Base-by-base conservation (phyloP, 2,797 vertebrate genomes). In the Leptoclinus maculatus region DNA sequence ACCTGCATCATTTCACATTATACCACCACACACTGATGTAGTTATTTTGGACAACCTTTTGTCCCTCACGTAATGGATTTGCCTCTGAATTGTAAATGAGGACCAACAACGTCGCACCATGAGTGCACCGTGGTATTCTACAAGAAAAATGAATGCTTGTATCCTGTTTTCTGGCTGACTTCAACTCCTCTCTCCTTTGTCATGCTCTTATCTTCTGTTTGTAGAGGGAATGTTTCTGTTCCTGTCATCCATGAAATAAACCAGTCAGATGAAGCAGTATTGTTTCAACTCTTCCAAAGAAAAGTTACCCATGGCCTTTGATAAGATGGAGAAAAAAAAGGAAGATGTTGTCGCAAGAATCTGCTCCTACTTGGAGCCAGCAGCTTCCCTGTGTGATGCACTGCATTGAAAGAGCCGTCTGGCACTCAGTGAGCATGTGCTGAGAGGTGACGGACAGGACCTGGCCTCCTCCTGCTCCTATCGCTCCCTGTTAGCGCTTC, bases 381-480 rank as follows among this genome's bases (percentile, higher is more conserved):
- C 83, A 66, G 79, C 76, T 84, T 83, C 87, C 86, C 62, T 47
- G 39, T 78, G 78, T 79, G 76, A 84, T 82, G 25, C 63, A 34
- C 51, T 69, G 83, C 63, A 72, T 45, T 74, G 78, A 80, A 86
- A 85, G 47, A 69, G 67, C 66, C 70, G 78, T 81, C 78, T 83
- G 88, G 79, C 76, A 57, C 69, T 66, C 41, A 16, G 80, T 29
- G 82, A 85, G 79, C 79, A 71, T 86, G 84, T 79, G 87, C 71
- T 87, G 83, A 83, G 75, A 80, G 84, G 74, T 90, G 91, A 93
- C 69, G 82, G 91, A 92, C 91, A 79, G 87, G 87, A 81, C 87
- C 79, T 76, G 82, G 83, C 87, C 90, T 90, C 85, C 80, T 82
- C 80, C 67, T 80, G 82, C 82, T 90, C 80, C 91, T 84, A 90